A percentile compares a stretch with the other conserved stretches of the same genome.
Evolutionary conservation across 2,888 invertebrate species (phyloP).

Genomic region (Coremacera marginata): DNA sequence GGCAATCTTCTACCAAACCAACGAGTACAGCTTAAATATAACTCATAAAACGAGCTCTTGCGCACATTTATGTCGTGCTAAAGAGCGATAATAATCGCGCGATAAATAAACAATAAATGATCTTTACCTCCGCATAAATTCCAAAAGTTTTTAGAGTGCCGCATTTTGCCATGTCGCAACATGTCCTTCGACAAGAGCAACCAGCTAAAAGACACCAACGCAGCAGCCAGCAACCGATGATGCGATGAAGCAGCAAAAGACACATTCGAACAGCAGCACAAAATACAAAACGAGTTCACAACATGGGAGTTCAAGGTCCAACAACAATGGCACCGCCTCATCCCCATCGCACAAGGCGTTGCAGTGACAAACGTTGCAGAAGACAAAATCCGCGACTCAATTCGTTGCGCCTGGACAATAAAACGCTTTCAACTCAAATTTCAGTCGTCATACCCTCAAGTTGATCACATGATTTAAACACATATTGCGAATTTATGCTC

Average conservation of each 20-base stretch:
- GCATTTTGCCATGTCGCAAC: slow-evolving; percentile 10
- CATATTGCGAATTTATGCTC: slow-evolving; percentile 39
- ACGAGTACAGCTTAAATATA: too few relatives aligned
- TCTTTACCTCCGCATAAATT: slow-evolving; percentile 26
- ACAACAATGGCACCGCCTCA: slow-evolving; percentile 1
- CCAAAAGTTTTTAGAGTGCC: slow-evolving; percentile 1
- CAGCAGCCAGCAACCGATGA: slow-evolving; percentile 6
- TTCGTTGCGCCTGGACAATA: slow-evolving; percentile 6
- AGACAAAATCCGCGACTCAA: neutral
- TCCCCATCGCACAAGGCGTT: neutral
- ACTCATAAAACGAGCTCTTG: neutral
- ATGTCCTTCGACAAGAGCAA: slow-evolving; percentile 11
- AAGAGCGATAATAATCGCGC: slow-evolving; percentile 33
- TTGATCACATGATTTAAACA: slow-evolving; percentile 42
- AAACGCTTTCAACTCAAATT: slow-evolving; percentile 19
- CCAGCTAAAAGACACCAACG: slow-evolving; percentile 5
- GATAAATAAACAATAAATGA: slow-evolving; percentile 35
- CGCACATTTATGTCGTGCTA: slow-evolving; percentile 14
- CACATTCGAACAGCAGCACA: neutral
- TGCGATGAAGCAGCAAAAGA: neutral
- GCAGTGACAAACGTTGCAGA: slow-evolving; percentile 22
- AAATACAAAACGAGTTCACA: slow-evolving; percentile 29
- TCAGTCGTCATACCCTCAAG: slow-evolving; percentile 28
- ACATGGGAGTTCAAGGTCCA: slow-evolving; percentile 27
- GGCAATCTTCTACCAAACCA: too few relatives aligned